Evolutionary conservation across 2,113 vertebrate genomes (phyloP).

Genomic region (Misgurnus anguillicaudatus): DNA sequence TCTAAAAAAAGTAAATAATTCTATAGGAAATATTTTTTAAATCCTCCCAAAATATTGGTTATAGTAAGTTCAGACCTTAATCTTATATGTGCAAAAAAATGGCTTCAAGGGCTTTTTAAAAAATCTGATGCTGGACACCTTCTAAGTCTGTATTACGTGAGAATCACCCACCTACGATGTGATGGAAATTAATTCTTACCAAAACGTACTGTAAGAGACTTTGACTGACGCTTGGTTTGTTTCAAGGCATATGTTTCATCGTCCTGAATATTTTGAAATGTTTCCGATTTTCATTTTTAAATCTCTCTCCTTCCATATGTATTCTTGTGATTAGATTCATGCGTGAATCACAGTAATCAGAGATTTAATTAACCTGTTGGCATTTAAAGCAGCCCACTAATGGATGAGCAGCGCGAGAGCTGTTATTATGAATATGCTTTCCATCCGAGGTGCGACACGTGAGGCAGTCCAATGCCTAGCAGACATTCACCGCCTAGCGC

Average conservation of each 20-base stretch:
- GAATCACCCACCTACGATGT: no score
- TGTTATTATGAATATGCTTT: constrained; percentile 30
- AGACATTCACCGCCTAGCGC: constrained; percentile 4
- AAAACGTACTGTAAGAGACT: neutral
- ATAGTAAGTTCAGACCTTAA: no score
- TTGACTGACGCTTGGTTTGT: constrained; percentile 21
- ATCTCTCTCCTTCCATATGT: constrained; percentile 7
- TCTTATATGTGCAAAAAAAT: no score
- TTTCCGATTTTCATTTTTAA: neutral
- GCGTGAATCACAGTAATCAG: constrained; percentile 25
- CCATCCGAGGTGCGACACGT: neutral
- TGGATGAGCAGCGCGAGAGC: neutral
- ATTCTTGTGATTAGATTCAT: constrained; percentile 25
- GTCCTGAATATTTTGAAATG: neutral
- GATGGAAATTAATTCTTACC: constrained; percentile 9
- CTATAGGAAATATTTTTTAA: no score
- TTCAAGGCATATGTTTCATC: neutral
- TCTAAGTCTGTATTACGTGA: no score
- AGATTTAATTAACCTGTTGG: constrained; percentile 48
- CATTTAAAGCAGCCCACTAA: constrained; percentile 41
- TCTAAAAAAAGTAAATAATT: no score
- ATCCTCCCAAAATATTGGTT: no score
- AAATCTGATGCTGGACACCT: no score
- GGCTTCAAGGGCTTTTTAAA: no score
- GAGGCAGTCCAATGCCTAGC: neutral